phyloP scores from a whole-genome alignment of 2,797 vertebrate genomes.

The Cichlasoma orientale region DNA sequence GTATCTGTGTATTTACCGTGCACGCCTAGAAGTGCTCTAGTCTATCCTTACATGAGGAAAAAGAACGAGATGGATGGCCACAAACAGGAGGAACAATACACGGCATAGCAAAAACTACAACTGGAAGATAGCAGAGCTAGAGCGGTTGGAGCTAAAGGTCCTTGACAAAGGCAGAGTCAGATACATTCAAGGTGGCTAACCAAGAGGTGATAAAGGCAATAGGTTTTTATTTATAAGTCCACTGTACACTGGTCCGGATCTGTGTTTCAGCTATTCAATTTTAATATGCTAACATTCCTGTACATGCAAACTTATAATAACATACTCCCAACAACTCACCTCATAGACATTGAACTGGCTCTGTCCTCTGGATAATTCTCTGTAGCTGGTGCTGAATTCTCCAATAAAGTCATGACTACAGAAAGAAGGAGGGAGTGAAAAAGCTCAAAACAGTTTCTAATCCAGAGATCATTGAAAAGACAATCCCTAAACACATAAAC shows the following conservation, averaged over 20 bases:
- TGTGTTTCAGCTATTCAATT: not conserved
- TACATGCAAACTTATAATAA: not conserved
- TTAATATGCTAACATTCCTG: not conserved
- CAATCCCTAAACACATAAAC: not conserved
- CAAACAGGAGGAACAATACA: too few relatives aligned
- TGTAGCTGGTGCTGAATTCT: constrained; percentile 98
- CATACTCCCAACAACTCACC: constrained; percentile 73
- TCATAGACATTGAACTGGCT: constrained; percentile 98
- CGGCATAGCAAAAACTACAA: too few relatives aligned
- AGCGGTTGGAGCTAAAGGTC: too few relatives aligned
- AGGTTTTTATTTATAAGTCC: too few relatives aligned
- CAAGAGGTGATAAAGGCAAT: too few relatives aligned
- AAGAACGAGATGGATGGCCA: too few relatives aligned
- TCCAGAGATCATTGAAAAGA: not conserved
- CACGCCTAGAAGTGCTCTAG: not conserved
- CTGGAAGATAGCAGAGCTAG: too few relatives aligned
- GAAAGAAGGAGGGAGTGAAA: not conserved
- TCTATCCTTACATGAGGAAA: not conserved
- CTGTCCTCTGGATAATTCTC: constrained; percentile 93
- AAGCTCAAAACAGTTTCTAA: not conserved
- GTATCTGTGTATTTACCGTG: rapidly evolving
- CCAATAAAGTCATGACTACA: constrained; percentile 96
- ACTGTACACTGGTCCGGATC: not conserved
- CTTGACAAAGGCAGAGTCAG: too few relatives aligned
- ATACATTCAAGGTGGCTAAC: too few relatives aligned